These are phyloP conservation scores for Drosophila nannoptera DNA, from an alignment of 1,140 invertebrate species.

Conservation along the genomic window DNA sequence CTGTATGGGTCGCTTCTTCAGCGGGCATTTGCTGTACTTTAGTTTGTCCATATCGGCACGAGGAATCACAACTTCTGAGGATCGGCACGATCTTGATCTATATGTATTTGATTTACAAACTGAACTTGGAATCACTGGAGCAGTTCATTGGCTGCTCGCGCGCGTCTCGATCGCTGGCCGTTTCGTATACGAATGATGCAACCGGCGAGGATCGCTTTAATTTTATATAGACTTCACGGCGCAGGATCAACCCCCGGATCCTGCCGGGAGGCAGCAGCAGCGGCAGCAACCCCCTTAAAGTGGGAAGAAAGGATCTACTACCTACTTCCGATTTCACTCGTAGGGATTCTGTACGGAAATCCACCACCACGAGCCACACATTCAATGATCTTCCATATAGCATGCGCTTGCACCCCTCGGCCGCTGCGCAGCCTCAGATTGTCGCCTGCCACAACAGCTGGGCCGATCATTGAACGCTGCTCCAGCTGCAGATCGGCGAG, in stretches of 20 bases:
- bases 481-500: constrained; percentile 58
- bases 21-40: constrained; percentile 86
- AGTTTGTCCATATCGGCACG: constrained; percentile 66
- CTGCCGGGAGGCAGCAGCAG: neutral
- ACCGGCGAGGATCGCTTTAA: constrained; percentile 65
- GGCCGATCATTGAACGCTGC: constrained; percentile 58
- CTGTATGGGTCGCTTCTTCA: constrained; percentile 91
- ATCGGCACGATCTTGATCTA: constrained; percentile 11
- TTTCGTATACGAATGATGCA: constrained; percentile 76
- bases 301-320: constrained; percentile 59
- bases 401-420: neutral
- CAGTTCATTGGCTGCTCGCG: constrained; percentile 38
- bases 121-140: constrained; percentile 35
- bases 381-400: constrained; percentile 39
- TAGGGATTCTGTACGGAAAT: constrained; percentile 60
- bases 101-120: constrained; percentile 11
- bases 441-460: constrained; percentile 60
- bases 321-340: constrained; percentile 66
- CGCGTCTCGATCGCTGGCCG: constrained; percentile 64
- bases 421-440: constrained; percentile 9
- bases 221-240: constrained; percentile 67
- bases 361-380: constrained; percentile 68
- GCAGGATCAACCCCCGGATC: constrained; percentile 52
- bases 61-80: constrained; percentile 22
- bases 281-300: constrained; percentile 45